phyloP scores from a whole-genome alignment of 30 jellyfish, hydroid and myxozoan species.

The Hydractinia symbiolongicarpus region DNA sequence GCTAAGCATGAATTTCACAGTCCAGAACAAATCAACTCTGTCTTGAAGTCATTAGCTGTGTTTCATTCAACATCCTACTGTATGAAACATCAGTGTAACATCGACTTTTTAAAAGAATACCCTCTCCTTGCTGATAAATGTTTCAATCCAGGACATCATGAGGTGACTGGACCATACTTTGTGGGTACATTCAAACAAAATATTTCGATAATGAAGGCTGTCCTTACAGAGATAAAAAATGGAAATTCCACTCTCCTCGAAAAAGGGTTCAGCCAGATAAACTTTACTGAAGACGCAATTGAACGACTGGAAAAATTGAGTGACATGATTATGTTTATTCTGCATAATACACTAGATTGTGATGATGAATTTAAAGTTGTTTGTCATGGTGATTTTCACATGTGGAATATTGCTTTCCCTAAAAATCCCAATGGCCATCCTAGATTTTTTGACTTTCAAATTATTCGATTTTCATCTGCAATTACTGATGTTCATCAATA shows the following conservation, averaged over 20 bases:
- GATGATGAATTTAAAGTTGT: neutral
- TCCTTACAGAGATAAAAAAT: neutral
- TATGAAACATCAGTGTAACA: neutral
- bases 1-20: neutral
- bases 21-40: neutral
- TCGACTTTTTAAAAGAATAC: neutral
- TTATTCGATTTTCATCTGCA: constrained; percentile 4
- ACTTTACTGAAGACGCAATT: neutral
- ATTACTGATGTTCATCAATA: constrained; percentile 10
- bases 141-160: neutral
- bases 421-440: neutral
- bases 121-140: neutral
- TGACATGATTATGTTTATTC: neutral
- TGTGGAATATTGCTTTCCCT: constrained; percentile 24
- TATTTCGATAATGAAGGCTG: neutral
- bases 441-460: constrained; percentile 18
- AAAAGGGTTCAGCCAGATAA: neutral
- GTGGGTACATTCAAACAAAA: neutral
- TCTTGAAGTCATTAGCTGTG: constrained; percentile 9
- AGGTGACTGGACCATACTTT: constrained; percentile 1
- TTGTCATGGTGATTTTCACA: constrained; percentile 19
- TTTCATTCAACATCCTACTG: constrained; percentile 18
- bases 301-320: constrained; percentile 9
- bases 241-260: neutral
- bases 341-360: neutral